Evolutionary conservation across 2,797 vertebrate genomes (phyloP), one percentile per base, ranked within the genome.

Genomic region (Nannoperca obscura): DNA sequence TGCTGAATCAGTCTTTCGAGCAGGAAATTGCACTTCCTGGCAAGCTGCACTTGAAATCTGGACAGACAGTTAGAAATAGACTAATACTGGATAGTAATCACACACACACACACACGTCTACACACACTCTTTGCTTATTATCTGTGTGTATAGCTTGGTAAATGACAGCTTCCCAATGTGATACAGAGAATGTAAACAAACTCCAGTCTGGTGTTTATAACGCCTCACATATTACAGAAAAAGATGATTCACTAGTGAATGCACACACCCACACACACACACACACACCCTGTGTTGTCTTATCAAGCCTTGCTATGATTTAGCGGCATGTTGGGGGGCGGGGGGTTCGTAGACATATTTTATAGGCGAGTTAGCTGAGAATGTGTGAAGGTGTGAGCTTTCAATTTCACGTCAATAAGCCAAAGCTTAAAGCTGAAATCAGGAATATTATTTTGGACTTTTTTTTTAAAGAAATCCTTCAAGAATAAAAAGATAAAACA

Each of bases 11-110:
- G 88, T 78, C 76, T 81, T 73, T 68, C 49, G 55, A 72, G 87
- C 88, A 89, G 91, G 89, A 94, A 92, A 90, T 90, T 78, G 79
- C 84, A 90, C 87, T 92, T 91, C 86, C 91, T 91, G 89, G 82
- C 80, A 81, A 74, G 81, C 69, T 88, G 75, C 65, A 80, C 75
- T 88, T 88, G 55, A 89, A 88, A 86, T 81, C 73, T 78, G 68
- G 61, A 89, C 63, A 74, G 83, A 80, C 78, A 65, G 71, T 78
- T 78, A 82, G 82, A 87, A 87, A 84, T 81, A 72, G 57, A 70
- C 66, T 76, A 60, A 59, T 76, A 78, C 5, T 64, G 81, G 71
- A 73, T 50, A 50, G 49, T 66, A 84, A 81, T 71, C 40, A 13
- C 68, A 69, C 70, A 38, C 59, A 66, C 38, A 10, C 71, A 49